Conservation (phyloP, 92 coral and sea anemone genomes). For the Zoanthus solanderi region DNA sequence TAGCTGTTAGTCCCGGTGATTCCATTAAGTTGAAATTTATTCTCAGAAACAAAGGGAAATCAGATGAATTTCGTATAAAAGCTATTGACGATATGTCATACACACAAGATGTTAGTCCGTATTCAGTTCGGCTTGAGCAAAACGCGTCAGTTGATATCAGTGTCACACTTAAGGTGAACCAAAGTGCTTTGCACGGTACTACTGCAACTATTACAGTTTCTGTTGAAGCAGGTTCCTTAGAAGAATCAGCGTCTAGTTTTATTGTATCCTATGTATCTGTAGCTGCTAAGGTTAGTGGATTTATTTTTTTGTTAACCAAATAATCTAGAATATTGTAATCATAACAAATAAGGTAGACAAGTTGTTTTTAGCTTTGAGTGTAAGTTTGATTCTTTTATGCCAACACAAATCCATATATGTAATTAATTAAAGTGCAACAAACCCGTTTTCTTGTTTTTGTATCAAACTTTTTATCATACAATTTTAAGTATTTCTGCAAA, state of each 20-base stretch:
- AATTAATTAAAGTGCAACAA: too few species aligned
- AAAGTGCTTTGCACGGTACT: conserved; percentile 43
- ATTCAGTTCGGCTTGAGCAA: background rate
- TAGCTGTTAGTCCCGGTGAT: conserved; percentile 38
- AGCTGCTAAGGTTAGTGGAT: conserved; percentile 44
- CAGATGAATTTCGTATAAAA: conserved; percentile 33
- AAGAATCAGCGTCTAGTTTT: conserved; percentile 46
- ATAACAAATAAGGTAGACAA: too few species aligned
- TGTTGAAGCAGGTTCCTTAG: conserved; percentile 29
- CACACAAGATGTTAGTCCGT: conserved; percentile 38
- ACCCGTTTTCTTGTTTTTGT: too few species aligned
- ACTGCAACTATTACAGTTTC: conserved; percentile 51
- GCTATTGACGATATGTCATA: conserved; percentile 63
- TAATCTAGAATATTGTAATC: too few species aligned
- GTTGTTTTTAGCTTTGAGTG: too few species aligned
- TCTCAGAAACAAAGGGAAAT: conserved; percentile 45
- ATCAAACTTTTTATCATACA: too few species aligned
- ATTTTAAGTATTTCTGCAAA: too few species aligned
- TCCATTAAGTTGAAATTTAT: conserved; percentile 20
- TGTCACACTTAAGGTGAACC: conserved; percentile 48
- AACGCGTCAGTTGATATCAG: conserved; percentile 49
- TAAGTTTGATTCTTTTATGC: too few species aligned
- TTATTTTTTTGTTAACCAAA: background rate
- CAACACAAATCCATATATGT: too few species aligned
- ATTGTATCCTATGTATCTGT: conserved; percentile 59